Evolutionary conservation across 2,888 invertebrate species (phyloP), one percentile per base, ranked within the genome.

Genomic region (Hermaeophaga mercurialis): DNA sequence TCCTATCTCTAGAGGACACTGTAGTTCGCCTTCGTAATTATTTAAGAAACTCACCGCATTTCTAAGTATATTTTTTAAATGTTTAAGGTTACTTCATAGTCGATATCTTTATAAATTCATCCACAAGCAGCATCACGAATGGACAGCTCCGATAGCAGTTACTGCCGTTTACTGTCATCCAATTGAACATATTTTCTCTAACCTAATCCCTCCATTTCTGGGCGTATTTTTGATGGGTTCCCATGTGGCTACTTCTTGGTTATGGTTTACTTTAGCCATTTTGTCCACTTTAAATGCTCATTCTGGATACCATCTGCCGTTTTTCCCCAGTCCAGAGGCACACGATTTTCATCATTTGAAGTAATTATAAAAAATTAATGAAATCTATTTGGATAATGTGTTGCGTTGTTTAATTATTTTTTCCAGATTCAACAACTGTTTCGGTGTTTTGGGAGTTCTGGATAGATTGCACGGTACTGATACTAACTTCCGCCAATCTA

Each of bases 271-370:
- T 1, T 71, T 91, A 56, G 91, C 89, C n/a, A 84, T 90, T 65
- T 72, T 89, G 19, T 88, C 88, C 2, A 91, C 92, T 1, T 81
- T 91, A 46, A 89, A 90, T 71, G 86, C 90, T 6, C 93, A 93
- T 75, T 89, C 89, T 38, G 93, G 92, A 8, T 93, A 92, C 72
- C 92, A 93, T 78, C 79, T 92, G 70, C 92, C 93, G 1, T 89
- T 91, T 75, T 86, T 91, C 73, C 90, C 90, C 4, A 90, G 90
- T 36, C 90, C 92, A 5, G 91, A 92, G 75, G 89, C 90, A 0
- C 93, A 93, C 71, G 93, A 93, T 77, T 93, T 88, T 75, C 93
- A 93, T 75, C 93, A 93, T 76, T 81, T 90, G 62, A 92, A 91
- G 88, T 89, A 75, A 82, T 82, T 38, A 36, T 75, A 45, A 12